Evolutionary conservation across 2,888 invertebrate genomes (phyloP).

Genomic region (Brachylomia viminalis): DNA sequence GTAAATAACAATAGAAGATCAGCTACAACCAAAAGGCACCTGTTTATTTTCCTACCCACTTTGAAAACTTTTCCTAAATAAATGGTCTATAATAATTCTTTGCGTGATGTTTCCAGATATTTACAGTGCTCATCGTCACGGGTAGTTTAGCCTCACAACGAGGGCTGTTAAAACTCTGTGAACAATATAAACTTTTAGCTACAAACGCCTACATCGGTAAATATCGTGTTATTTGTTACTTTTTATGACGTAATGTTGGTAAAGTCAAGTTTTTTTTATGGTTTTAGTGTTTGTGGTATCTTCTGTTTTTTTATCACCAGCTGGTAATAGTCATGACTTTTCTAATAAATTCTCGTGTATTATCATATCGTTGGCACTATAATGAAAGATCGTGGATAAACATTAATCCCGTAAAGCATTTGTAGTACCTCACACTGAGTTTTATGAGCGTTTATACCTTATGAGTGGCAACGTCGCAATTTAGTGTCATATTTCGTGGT

Average conservation of each 20-base stretch:
- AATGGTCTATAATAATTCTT: conserved; percentile 57
- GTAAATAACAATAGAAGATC: background rate
- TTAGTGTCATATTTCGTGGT: too few relatives aligned
- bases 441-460: too few relatives aligned
- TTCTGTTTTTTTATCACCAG: conserved; percentile 26
- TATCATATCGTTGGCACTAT: background rate
- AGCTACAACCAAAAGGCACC: conserved; percentile 16
- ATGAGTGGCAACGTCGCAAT: too few relatives aligned
- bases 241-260: conserved; percentile 52
- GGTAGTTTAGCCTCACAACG: conserved; percentile 50
- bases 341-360: conserved; percentile 13
- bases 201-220: conserved; percentile 41
- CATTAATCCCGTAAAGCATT: background rate
- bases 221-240: conserved; percentile 46
- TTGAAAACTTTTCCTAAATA: conserved; percentile 36
- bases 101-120: conserved; percentile 60
- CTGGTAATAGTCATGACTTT: background rate
- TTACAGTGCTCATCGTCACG: conserved; percentile 59
- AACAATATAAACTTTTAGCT: conserved; percentile 56
- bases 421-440: too few relatives aligned
- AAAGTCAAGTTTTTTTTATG: conserved; percentile 41
- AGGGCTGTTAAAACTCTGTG: conserved; percentile 50
- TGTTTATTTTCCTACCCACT: conserved; percentile 44
- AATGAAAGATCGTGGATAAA: background rate
- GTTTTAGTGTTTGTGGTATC: conserved; percentile 16